Percentiles rank a stretch among this genome's conserved stretches.
phyloP scores from a whole-genome alignment of 2,113 vertebrate species.

The Camelus dromedarius region DNA sequence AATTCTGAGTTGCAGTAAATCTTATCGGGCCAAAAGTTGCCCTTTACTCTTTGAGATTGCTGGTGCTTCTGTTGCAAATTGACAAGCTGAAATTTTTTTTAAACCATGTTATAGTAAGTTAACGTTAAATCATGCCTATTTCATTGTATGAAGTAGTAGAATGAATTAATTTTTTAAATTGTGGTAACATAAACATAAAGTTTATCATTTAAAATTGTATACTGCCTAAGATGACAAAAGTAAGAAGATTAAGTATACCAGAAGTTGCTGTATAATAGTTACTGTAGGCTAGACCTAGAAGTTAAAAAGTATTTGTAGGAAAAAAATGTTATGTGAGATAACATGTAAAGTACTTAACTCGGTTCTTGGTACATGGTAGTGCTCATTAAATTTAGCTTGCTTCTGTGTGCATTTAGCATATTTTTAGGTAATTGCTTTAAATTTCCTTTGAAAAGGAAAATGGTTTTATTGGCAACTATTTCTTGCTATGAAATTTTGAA shows the following conservation, averaged over 20 bases:
- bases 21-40: not conserved
- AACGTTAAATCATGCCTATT: not conserved
- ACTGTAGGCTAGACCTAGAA: not conserved
- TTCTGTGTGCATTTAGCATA: not conserved
- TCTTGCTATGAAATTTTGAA: constrained; percentile 61
- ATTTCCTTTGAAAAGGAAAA: constrained; percentile 48
- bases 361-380: not conserved
- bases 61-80: not conserved
- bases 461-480: constrained; percentile 62
- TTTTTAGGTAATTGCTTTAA: constrained; percentile 48
- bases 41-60: not conserved
- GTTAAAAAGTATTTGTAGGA: not conserved
- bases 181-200: not conserved
- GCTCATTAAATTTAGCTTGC: not conserved
- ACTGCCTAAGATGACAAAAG: not conserved
- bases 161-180: constrained; percentile 1
- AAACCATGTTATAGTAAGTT: not conserved
- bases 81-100: not conserved
- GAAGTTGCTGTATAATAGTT: not conserved
- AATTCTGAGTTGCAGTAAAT: not conserved
- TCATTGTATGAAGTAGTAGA: not conserved
- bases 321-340: not conserved
- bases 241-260: not conserved
- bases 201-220: not conserved
- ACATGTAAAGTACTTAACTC: not conserved